phyloP scores from a whole-genome alignment of 2,113 vertebrate genomes.

The Chaetura pelagica region DNA sequence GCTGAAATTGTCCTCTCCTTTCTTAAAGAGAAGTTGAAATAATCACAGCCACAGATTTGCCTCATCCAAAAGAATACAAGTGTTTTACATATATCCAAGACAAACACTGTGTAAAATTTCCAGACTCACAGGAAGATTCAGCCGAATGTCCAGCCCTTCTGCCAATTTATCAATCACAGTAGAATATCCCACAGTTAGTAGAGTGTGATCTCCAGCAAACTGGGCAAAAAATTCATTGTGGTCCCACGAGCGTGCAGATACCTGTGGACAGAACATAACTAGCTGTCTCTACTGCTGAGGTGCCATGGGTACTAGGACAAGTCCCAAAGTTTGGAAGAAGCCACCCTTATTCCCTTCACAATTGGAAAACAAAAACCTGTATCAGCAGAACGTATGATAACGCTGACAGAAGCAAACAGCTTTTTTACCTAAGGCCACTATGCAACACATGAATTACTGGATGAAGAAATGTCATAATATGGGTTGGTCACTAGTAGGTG shows the following conservation, averaged over 20 bases:
- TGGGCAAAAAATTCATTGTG: conserved; percentile 99
- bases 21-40: neutral
- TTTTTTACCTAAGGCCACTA: neutral
- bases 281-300: neutral
- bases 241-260: conserved; percentile 96
- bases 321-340: neutral
- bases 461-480: neutral
- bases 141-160: conserved; percentile 89
- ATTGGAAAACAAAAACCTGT: neutral
- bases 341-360: neutral
- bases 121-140: conserved; percentile 86
- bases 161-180: conserved; percentile 86
- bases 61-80: neutral
- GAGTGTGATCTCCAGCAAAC: conserved; percentile 95
- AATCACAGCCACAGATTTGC: neutral
- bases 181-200: conserved; percentile 89
- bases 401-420: neutral
- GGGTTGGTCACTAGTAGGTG: neutral
- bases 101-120: neutral
- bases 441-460: neutral
- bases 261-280: conserved; percentile 73
- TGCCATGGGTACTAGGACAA: neutral
- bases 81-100: no score
- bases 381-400: neutral
- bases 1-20: neutral